phyloP scores from a whole-genome alignment of 2,888 invertebrate species.

The Drosophila robusta region DNA sequence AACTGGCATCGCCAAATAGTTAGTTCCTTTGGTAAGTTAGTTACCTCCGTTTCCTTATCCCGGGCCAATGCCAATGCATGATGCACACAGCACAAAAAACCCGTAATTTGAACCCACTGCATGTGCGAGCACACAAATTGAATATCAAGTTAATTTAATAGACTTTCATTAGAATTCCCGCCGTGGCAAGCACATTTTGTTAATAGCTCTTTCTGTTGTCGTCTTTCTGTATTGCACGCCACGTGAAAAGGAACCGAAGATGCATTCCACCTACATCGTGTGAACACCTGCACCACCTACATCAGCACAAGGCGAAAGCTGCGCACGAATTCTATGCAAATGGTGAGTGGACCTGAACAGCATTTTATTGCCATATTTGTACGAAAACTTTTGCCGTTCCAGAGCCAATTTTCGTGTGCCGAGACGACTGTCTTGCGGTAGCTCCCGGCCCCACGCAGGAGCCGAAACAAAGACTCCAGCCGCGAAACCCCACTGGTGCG shows the following conservation, averaged over 20 bases:
- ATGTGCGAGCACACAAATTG: constrained; percentile 29
- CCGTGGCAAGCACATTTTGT: constrained; percentile 3
- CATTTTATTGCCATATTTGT: too few species aligned
- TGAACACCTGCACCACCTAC: constrained; percentile 88
- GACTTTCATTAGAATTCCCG: background rate
- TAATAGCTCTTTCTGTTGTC: constrained; percentile 25
- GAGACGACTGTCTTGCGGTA: constrained; percentile 85
- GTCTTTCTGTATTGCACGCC: constrained; percentile 9
- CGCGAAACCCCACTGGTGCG: constrained; percentile 25
- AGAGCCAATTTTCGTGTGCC: constrained; percentile 85
- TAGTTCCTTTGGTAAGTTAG: background rate
- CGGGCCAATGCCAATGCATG: constrained; percentile 19
- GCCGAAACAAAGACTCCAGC: constrained; percentile 25
- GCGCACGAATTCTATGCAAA: constrained; percentile 83
- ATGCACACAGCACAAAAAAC: constrained; percentile 9
- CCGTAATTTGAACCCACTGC: constrained; percentile 12
- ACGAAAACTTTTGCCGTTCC: background rate
- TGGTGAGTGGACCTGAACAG: constrained; percentile 62
- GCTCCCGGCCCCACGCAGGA: constrained; percentile 61
- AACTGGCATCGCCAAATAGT: constrained; percentile 4
- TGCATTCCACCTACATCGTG: constrained; percentile 87
- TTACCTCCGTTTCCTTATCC: background rate
- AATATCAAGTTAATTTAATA: background rate
- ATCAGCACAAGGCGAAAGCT: constrained; percentile 87
- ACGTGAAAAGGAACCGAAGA: constrained; percentile 84